These are phyloP conservation scores for Gadus chalcogrammus DNA, from an alignment of 2,113 vertebrate species.

Conservation along the genomic window DNA sequence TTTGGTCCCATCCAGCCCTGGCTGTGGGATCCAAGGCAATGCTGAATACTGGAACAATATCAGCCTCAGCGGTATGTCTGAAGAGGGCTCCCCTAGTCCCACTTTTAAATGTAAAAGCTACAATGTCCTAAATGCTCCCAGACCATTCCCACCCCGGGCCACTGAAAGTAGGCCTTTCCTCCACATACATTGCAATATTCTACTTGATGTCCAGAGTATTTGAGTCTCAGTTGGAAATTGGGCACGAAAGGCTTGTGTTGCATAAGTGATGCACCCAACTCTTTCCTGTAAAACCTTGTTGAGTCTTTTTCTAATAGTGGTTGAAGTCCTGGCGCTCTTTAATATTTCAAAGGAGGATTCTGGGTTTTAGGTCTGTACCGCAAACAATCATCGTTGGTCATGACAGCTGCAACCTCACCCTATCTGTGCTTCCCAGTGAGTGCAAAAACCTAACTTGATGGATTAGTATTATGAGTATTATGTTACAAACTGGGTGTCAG, in stretches of 20 bases:
- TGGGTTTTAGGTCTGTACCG: constrained; percentile 82
- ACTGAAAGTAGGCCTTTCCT: constrained; percentile 54
- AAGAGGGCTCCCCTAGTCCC: constrained; percentile 83
- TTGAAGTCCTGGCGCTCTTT: constrained; percentile 73
- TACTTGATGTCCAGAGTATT: background rate
- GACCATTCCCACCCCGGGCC: constrained; percentile 43
- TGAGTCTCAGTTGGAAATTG: background rate
- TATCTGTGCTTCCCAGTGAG: constrained; percentile 81
- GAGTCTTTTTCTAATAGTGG: constrained; percentile 47
- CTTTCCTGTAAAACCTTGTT: background rate
- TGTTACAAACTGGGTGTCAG: no score
- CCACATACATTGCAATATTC: background rate
- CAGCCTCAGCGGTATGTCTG: constrained; percentile 81
- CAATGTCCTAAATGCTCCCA: constrained; percentile 53
- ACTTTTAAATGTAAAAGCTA: constrained; percentile 79
- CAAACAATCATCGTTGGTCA: constrained; percentile 73
- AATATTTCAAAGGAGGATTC: constrained; percentile 83
- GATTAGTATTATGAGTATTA: no score
- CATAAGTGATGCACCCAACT: background rate
- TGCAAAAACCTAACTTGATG: background rate
- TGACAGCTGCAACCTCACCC: constrained; percentile 79
- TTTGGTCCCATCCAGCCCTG: constrained; percentile 75
- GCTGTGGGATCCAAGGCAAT: constrained; percentile 77
- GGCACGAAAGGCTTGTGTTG: background rate
- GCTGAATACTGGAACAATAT: constrained; percentile 78